Conservation (phyloP, 2,113 vertebrate species). For the Athene cunicularia region DNA sequence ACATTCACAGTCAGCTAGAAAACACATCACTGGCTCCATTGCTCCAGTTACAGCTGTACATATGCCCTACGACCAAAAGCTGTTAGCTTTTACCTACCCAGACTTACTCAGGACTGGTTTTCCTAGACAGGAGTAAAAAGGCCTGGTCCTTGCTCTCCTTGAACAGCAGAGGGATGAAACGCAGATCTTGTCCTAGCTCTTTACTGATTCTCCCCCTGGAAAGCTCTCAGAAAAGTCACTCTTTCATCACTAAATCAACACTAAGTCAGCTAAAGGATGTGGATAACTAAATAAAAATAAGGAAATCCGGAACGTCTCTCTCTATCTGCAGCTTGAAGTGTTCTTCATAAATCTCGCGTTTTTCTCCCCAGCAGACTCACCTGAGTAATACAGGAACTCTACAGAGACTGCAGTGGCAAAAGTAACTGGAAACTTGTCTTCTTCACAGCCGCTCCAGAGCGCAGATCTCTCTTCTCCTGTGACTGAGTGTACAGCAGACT, state of each 20-base stretch:
- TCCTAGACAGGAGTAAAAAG: background rate
- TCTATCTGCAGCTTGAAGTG: background rate
- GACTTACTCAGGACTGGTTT: background rate
- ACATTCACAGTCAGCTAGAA: background rate
- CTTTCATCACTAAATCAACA: background rate
- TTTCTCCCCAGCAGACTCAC: slow-evolving; percentile 16
- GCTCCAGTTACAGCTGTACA: background rate
- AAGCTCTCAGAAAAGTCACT: background rate
- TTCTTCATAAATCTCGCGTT: background rate
- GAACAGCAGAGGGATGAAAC: background rate
- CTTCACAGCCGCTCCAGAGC: background rate
- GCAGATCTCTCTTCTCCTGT: background rate
- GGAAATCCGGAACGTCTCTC: background rate
- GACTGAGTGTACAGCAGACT: accelerated
- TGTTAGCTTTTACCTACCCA: background rate
- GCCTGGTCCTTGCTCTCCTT: background rate
- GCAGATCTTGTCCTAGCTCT: background rate
- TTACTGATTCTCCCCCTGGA: background rate
- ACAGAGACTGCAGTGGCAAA: background rate
- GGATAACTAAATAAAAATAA: background rate
- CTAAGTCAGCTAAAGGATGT: background rate
- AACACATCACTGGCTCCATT: background rate
- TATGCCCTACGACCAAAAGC: background rate
- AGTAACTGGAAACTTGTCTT: background rate
- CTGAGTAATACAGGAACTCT: background rate